Conservation (phyloP, 2,888 invertebrate genomes). For the Platycheirus rosarum region DNA sequence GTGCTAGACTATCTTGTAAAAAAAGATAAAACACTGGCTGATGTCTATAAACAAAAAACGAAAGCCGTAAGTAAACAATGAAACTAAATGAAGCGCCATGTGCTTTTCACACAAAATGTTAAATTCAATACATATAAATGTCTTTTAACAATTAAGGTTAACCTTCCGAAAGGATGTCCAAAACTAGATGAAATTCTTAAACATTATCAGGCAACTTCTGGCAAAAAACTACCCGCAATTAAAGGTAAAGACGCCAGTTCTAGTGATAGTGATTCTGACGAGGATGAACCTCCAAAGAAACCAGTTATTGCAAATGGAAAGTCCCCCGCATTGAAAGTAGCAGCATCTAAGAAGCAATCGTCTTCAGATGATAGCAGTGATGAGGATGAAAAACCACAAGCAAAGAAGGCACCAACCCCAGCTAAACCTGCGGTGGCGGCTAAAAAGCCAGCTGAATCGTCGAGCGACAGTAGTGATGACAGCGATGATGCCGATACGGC, state of each 20-base stretch:
- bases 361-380: slow-evolving; percentile 79
- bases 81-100: slow-evolving; percentile 33
- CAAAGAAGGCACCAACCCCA: slow-evolving; percentile 64
- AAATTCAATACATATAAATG: background rate
- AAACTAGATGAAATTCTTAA: slow-evolving; percentile 85
- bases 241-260: slow-evolving; percentile 77
- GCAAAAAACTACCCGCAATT: slow-evolving; percentile 82
- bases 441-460: slow-evolving; percentile 71
- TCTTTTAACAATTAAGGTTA: slow-evolving; percentile 83
- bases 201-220: slow-evolving; percentile 84
- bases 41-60: slow-evolving; percentile 87
- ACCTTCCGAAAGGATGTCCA: slow-evolving; percentile 86
- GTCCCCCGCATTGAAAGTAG: slow-evolving; percentile 66
- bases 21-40: slow-evolving; percentile 87
- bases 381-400: slow-evolving; percentile 77
- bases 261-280: slow-evolving; percentile 79
- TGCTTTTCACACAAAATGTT: slow-evolving; percentile 76
- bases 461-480: slow-evolving; percentile 77
- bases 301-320: slow-evolving; percentile 61
- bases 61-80: slow-evolving; percentile 87
- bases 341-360: slow-evolving; percentile 45
- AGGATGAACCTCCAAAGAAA: slow-evolving; percentile 74
- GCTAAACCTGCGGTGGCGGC: slow-evolving; percentile 45
- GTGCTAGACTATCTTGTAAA: slow-evolving; percentile 87
- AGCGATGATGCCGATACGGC: slow-evolving; percentile 80